Percentiles rank a stretch among this genome's conserved stretches.
These are phyloP conservation scores for Ascaphus truei DNA, from an alignment of 2,113 vertebrate genomes.

Conservation along the genomic window DNA sequence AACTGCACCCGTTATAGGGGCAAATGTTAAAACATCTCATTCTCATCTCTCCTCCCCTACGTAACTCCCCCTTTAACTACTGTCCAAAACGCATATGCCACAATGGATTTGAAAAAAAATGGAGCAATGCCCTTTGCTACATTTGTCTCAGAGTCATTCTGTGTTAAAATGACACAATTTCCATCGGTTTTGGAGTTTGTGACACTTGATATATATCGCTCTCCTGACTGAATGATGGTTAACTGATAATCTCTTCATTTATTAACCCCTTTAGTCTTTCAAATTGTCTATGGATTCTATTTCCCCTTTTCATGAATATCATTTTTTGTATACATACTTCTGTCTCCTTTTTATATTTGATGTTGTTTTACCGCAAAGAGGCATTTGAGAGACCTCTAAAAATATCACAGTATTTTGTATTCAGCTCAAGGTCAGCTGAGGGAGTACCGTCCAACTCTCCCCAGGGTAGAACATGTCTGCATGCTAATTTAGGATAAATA, in stretches of 20 bases:
- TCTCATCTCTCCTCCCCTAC: too few relatives aligned
- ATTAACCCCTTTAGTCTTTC: slow-evolving; percentile 3
- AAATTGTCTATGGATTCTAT: background rate
- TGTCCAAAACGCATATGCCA: too few relatives aligned
- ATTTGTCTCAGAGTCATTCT: too few relatives aligned
- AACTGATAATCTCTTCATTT: background rate
- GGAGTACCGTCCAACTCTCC: slow-evolving; percentile 8
- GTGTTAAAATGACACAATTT: too few relatives aligned
- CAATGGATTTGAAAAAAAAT: too few relatives aligned
- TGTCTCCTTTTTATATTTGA: slow-evolving; percentile 3
- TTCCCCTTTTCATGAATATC: slow-evolving; percentile 2
- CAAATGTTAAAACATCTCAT: too few relatives aligned
- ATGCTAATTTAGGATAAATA: too few relatives aligned
- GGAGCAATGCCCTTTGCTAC: too few relatives aligned
- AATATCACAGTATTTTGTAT: background rate
- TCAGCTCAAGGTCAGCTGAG: background rate
- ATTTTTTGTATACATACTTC: background rate
- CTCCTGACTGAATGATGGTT: background rate
- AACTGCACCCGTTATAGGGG: too few relatives aligned
- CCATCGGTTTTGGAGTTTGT: too few relatives aligned
- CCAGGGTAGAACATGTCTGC: background rate
- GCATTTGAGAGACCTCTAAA: background rate
- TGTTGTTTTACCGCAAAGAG: background rate
- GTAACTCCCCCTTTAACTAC: too few relatives aligned
- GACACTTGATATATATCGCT: too few relatives aligned